Evolutionary conservation across 2,113 vertebrate species (phyloP), one percentile per base, ranked within the genome.

Genomic region (Phaethon lepturus): DNA sequence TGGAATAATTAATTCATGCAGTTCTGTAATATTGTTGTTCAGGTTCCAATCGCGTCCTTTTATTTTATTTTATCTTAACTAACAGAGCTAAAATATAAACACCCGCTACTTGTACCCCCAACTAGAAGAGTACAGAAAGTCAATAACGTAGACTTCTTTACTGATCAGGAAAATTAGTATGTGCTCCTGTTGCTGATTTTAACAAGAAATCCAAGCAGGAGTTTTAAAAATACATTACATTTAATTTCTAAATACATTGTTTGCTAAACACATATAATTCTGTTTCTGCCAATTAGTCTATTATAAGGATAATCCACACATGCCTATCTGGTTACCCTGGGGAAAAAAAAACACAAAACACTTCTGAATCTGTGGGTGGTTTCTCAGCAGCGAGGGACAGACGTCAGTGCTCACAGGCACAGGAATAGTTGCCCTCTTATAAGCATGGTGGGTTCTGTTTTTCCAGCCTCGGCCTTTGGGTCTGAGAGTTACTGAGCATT

Each of bases 171-270:
- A 97, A 97, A 97, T 93, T 64, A 96, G 85, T 90, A 90, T 90
- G 84, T 81, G 79, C 56, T 95, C 92, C 95, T 56, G 67, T 28
- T 86, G 77, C 60, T 78, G 86, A 95, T 95, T 97, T 97, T 97
- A 97, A 93, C 91, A 94, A 96, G 92, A 97, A 95, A 96, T 50
- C 60, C 83, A 95, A 96, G 85, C 40, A 38, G 81, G 90, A 79
- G 67, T 96, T 97, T 73, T 22, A 76, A 95, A 75, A 97, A 96
- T 38, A 96, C 68, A 62, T 86, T 86, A 73, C 60, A 14, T 90
- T 96, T 97, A 52, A 97, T 97, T 98, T 98, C 82, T 97, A 98
- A 98, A 96, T 93, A 92, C 79, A 82, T 80, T 94, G 89, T 97
- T 97, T 97, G 95, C 91, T 97, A 95, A 97, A 97, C 90, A 95